These are phyloP conservation scores for Odiellus spinosus DNA, from an alignment of 2,888 invertebrate species.

Conservation along the genomic window DNA sequence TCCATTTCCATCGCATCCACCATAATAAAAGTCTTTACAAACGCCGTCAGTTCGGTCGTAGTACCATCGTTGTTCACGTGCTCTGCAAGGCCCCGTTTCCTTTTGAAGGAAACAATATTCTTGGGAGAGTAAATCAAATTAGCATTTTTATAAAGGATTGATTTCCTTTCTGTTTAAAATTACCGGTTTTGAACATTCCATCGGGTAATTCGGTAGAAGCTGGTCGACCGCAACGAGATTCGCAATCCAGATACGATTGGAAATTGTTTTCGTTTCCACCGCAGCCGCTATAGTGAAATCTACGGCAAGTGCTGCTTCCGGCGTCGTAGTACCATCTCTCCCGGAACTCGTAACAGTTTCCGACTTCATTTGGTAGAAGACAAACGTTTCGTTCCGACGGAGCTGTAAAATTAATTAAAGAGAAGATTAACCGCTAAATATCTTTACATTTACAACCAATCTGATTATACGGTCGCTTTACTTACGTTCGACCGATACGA, in stretches of 20 bases:
- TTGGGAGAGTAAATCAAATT: not conserved
- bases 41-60: conserved; percentile 53
- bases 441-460: too few species aligned
- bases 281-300: conserved; percentile 72
- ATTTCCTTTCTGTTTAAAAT: too few species aligned
- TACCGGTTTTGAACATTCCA: conserved; percentile 10
- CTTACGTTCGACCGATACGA: conserved; percentile 2
- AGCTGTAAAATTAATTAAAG: not conserved
- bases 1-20: conserved; percentile 71
- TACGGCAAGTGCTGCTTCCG: conserved; percentile 39
- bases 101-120: conserved; percentile 44
- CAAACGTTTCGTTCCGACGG: conserved; percentile 19
- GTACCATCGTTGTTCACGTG: conserved; percentile 43
- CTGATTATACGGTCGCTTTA: too few species aligned
- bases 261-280: conserved; percentile 78
- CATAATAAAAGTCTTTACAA: conserved; percentile 65
- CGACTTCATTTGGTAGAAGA: conserved; percentile 21
- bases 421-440: not conserved
- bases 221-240: conserved; percentile 24
- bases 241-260: conserved; percentile 46
- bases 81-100: conserved; percentile 49
- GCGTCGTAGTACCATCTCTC: conserved; percentile 22
- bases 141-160: too few species aligned
- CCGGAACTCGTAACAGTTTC: conserved; percentile 21
- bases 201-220: conserved; percentile 1